Evolutionary conservation across 1,140 invertebrate species (phyloP).

Genomic region (Drosophila simulans): DNA sequence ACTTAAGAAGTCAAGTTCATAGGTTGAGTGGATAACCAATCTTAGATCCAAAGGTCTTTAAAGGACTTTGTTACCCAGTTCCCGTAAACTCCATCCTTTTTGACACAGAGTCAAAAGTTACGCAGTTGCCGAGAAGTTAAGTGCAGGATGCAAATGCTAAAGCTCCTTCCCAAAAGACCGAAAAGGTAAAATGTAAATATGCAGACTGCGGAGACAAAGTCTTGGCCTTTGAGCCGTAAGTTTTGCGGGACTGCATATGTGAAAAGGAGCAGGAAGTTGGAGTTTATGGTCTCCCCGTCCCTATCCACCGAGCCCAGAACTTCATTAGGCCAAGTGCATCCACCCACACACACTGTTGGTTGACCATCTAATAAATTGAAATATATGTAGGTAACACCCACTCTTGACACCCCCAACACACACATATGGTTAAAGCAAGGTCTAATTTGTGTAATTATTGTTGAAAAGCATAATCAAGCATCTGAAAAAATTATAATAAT

Average conservation of each 20-base stretch:
- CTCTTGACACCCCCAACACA: no score
- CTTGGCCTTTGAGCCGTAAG: slow-evolving; percentile 23
- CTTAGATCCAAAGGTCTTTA: not conserved
- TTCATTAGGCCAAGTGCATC: slow-evolving; percentile 71
- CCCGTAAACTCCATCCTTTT: not conserved
- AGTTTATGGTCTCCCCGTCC: slow-evolving; percentile 11
- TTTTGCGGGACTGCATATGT: slow-evolving; percentile 31
- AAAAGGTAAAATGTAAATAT: slow-evolving; percentile 46
- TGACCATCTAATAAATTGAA: slow-evolving; percentile 67
- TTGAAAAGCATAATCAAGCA: no score
- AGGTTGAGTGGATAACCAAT: slow-evolving; percentile 2
- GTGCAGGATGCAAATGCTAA: slow-evolving; percentile 51
- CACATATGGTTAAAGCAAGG: not conserved
- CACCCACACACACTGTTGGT: slow-evolving; percentile 28
- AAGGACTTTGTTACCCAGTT: not conserved
- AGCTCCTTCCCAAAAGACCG: slow-evolving; percentile 10
- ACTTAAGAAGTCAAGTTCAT: no score
- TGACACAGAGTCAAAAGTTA: slow-evolving; percentile 6
- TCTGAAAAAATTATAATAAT: no score
- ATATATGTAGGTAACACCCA: slow-evolving; percentile 59
- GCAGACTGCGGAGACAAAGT: slow-evolving; percentile 16
- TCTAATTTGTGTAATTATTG: no score
- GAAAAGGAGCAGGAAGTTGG: slow-evolving; percentile 16
- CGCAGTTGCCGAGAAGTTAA: slow-evolving; percentile 46
- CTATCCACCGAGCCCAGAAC: slow-evolving; percentile 40